Conservation (phyloP, 2,113 vertebrate species). For the Ceyx melanurus region DNA sequence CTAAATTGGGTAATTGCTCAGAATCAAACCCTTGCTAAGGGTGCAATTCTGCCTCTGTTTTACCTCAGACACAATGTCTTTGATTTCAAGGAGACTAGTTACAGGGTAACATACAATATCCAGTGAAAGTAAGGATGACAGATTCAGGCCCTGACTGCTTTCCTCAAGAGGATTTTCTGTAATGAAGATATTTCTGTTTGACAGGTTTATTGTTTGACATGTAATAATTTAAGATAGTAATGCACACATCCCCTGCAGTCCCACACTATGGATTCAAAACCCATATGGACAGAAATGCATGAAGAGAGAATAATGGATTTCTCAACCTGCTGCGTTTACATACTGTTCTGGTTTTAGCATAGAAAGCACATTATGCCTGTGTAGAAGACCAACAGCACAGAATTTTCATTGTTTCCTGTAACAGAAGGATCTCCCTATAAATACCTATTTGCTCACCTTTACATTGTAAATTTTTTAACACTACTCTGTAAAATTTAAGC, state of each 20-base stretch:
- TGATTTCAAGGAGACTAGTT: not conserved
- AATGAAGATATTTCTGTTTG: conserved; percentile 42
- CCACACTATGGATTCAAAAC: conserved; percentile 14
- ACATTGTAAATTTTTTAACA: not conserved
- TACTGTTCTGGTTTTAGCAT: not conserved
- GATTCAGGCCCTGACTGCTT: not conserved
- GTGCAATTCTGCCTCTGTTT: not conserved
- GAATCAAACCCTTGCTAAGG: not conserved
- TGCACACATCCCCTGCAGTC: conserved; percentile 5
- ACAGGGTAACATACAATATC: not conserved
- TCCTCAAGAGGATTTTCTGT: conserved; percentile 16
- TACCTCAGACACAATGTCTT: not conserved
- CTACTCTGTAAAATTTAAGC: not conserved
- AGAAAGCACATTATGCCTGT: not conserved
- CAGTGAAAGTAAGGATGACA: not conserved
- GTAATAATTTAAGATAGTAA: conserved; percentile 35
- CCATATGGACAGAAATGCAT: not conserved
- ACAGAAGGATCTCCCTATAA: not conserved
- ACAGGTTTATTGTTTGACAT: conserved; percentile 54
- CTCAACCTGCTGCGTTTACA: conserved; percentile 9
- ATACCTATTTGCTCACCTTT: not conserved
- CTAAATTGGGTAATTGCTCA: not conserved
- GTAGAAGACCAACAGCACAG: not conserved
- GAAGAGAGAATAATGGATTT: conserved; percentile 25
- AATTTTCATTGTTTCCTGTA: not conserved